Evolutionary conservation across 1,140 invertebrate genomes (phyloP).

Genomic region (Vanessa atalanta): DNA sequence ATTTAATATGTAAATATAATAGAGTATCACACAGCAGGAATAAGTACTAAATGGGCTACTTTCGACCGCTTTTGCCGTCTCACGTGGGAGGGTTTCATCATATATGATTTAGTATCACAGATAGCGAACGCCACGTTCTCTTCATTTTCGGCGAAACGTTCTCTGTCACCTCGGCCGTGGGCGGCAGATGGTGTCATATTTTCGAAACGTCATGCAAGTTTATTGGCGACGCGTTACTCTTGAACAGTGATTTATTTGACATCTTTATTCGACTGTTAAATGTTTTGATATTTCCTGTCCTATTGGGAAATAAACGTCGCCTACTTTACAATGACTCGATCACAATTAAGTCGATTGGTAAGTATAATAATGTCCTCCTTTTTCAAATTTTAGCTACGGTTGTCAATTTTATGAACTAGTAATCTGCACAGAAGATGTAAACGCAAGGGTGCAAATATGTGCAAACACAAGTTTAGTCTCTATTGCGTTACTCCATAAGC

Average conservation of each 20-base stretch:
- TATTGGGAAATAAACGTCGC: constrained; percentile 5
- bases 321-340: background rate
- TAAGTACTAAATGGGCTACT: background rate
- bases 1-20: too few relatives aligned
- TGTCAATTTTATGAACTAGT: too few relatives aligned
- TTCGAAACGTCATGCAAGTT: constrained; percentile 29
- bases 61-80: background rate
- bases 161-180: constrained; percentile 1
- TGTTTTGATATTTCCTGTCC: constrained; percentile 15
- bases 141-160: constrained; percentile 10
- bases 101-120: background rate
- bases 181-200: constrained; percentile 17
- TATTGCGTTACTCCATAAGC: too few relatives aligned
- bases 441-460: too few relatives aligned
- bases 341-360: background rate
- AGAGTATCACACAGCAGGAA: background rate
- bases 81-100: background rate
- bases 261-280: constrained; percentile 2
- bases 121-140: background rate
- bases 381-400: too few relatives aligned
- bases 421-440: too few relatives aligned
- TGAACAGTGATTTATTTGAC: constrained; percentile 15
- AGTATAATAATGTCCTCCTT: too few relatives aligned
- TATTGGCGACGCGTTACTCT: constrained; percentile 18
- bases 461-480: too few relatives aligned